A percentile compares a stretch with the other conserved stretches of the same genome.
These are phyloP conservation scores for Cordilura impudica DNA, from an alignment of 2,888 invertebrate species.

Conservation along the genomic window DNA sequence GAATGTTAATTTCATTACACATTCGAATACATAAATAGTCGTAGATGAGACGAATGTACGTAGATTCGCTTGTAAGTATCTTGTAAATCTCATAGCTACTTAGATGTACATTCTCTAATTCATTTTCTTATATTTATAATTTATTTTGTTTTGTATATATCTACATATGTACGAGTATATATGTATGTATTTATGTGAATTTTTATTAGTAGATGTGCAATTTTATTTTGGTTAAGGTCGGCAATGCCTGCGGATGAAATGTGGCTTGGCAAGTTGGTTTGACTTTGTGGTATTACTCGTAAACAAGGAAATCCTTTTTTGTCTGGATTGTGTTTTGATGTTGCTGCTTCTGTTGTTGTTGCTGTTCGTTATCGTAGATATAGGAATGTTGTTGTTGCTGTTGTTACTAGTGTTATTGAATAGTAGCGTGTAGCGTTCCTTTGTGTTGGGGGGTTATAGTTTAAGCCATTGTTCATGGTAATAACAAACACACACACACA, in stretches of 20 bases:
- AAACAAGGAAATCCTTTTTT: conserved; percentile 58
- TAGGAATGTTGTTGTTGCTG: not conserved
- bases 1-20: not conserved
- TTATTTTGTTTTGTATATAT: not conserved
- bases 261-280: conserved; percentile 53
- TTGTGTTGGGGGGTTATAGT: not conserved
- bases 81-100: not conserved
- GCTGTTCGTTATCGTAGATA: not conserved
- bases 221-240: not conserved
- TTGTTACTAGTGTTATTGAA: not conserved
- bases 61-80: not conserved
- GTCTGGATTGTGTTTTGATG: conserved; percentile 9
- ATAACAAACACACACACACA: not conserved
- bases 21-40: not conserved
- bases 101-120: not conserved
- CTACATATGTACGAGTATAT: not conserved
- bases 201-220: no score
- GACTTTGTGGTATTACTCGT: conserved; percentile 59
- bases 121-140: conserved; percentile 10
- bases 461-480: not conserved
- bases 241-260: conserved; percentile 52
- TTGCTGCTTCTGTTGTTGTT: not conserved
- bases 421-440: not conserved
- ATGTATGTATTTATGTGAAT: not conserved
- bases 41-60: not conserved